Evolutionary conservation across 2,888 invertebrate species (phyloP), one percentile per base, ranked within the genome.

Genomic region (Subacronicta megacephala): DNA sequence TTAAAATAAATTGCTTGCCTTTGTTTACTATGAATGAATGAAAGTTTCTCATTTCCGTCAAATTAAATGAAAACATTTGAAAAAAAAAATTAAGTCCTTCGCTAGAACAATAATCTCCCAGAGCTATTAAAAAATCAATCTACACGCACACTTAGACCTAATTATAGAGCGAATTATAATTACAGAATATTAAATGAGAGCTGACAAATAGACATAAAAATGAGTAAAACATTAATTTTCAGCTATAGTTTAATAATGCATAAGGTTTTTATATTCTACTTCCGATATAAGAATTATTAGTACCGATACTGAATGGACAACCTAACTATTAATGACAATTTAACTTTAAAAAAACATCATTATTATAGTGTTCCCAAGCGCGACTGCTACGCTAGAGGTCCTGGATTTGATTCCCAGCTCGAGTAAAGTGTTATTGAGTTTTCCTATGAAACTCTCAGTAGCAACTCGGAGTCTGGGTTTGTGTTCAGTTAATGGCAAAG

Each of bases 21-120:
- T 26, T 26, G 26, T 26, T 26, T 26, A 10, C 3, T 10, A 3
- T 26, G 2, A 10, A 7, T 23, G n/a, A 55, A 45, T 9, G 20
- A 36, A 20, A 42, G 13, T 18, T 59, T 66, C 62, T 60, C 23
- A 67, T 67, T 61, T 67, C 33, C 68, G 20, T 16, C 15, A 33
- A 50, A 38, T 10, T 10, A 0, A 20, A 57, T 13, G 18, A 12
- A 15, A 40, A 6, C 3, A 1, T 7, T 20, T 1, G 5, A 16
- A 42, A 44, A 44, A 47, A 17, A 33, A 33, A 43, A n/a, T n/a
- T 46, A 33, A 35, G 10, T 20, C 37, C 41, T 38, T 15, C 9
- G 1, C 38, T 45, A 5, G 13, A 49, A 16, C 31, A 20, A 47
- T 40, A 4, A 43, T 58, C 23, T 58, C 17, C 10, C 7, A 3